Base-by-base conservation (phyloP, 1,140 invertebrate species). In the Akabosia matsudoensis region DNA sequence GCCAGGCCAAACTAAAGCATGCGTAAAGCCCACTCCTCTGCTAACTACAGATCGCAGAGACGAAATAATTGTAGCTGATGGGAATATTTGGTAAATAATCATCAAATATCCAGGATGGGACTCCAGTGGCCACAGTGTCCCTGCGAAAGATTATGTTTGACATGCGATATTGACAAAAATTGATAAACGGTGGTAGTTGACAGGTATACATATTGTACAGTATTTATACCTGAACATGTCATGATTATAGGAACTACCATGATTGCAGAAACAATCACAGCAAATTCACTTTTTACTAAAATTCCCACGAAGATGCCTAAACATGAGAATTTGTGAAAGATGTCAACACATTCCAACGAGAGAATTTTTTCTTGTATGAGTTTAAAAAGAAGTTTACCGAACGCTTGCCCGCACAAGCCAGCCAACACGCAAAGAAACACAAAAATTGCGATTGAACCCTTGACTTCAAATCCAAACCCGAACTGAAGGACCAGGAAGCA, bases 21-120 rank as follows among this genome's bases (percentile, higher is more conserved):
- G 61, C 26, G 61, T 67, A 7, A 67, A 10, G 26, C 61, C 61
- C 4, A 67, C 24, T 67, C 61, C 61, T 67, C 30, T 67, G n/a
- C n/a, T 30, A 1, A 67, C 61, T 10, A 67, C 61, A 7, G 26
- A 28, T n/a, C 61, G 2, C 10, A 67, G 13, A 2, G 61, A 67
- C 10, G 24, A 28, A 28, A 67, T 30, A 67, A 67, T 67, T 67
- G n/a, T 13, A 1, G 61, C 30, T 28, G 30, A 31, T 30, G 61
- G 61, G 31, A 31, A 30, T 2, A 67, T 67, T 24, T 67, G 31
- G n/a, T 56, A 56, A 22, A 22, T 56, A 56, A 56, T 56, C 10
- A 24, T 56, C 3, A 56, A 24, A 56, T 16, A 56, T 10, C 22
- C 4, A 10, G 61, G 61, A 67, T 67, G 30, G 13, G 61, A 67